Base-by-base conservation (phyloP, 2,888 invertebrate genomes). In the Clostera curtula region DNA sequence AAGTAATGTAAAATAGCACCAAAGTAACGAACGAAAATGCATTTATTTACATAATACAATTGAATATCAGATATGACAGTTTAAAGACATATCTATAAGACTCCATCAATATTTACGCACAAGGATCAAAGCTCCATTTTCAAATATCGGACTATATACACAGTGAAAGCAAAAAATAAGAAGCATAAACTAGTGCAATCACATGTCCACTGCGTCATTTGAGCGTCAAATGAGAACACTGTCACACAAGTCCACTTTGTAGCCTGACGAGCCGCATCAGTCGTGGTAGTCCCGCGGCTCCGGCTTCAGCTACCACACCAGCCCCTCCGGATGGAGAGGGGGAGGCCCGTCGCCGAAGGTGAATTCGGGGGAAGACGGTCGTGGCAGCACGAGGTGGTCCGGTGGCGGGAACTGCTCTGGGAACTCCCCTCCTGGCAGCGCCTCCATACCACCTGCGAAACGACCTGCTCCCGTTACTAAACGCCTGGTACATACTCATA, bases 351-450 rank as follows among this genome's bases (percentile, higher is more conserved):
- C 85, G 0, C 80, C 80, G 55, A 85, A 85, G 40, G 90, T 88
- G 80, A 90, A 91, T 76, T 90, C 90, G 24, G 92, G 91, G 51
- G 92, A 92, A 39, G 91, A 90, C 27, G 91, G 90, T 47, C 91
- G 88, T 36, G 90, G 90, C 38, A 90, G 89, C 58, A 88, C 85
- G 57, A 89, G 85, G 69, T 88, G 88, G 46, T 89, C 88, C 2
- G 89, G 87, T 5, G 87, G 88, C 27, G 87, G 88, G 74, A 85
- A 89, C 62, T 82, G 83, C 24, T 83, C 83, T 8, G 82, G 80
- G 46, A 82, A 82, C 51, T 80, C 83, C 49, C 80, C 77, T 45
- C 82, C 83, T 3, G 72, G 74, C 39, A 82, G 64, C 55, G 72
- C 57, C 65, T 82, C 89, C 73, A 92, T 92, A 42, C 88, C 88